Evolutionary conservation across 2,113 vertebrate genomes (phyloP), one percentile per base, ranked within the genome.

Genomic region (Cisticola juncidis): DNA sequence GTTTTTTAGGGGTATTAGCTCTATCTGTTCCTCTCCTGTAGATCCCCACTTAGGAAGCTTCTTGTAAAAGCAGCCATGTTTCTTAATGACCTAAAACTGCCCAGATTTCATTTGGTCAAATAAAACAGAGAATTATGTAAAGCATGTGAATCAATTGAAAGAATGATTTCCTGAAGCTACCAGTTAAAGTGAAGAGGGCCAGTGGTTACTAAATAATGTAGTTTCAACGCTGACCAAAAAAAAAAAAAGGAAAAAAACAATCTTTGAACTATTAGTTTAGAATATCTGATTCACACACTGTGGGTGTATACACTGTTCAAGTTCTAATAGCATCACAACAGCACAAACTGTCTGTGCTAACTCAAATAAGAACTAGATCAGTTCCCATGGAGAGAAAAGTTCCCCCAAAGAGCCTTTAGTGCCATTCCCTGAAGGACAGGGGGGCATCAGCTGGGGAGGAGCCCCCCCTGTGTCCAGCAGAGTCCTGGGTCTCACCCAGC

Each of bases 401-500:
- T 61, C 9, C n/a, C 33, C n/a, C 12, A 29, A 47, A 38, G 51
- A 66, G 60, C 64, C 47, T 31, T 31, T 23, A 21, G 3, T 5
- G 35, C 26, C 1, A 0, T 50, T 38, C 48, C 28, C 60, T 47
- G 51, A 29, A 47, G 60, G 26, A 5, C 20, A 4, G 25, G 2
- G 16, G n/a, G 70, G 18, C 12, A 24, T 3, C 14, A 80, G 78
- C 24, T 11, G 40, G 19, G 40, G 56, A 58, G 19, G 15, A 69
- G 16, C 29, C 44, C n/a, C 9, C 8, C 2, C 51, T 23, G 21
- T 48, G 31, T 1, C 25, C 9, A 22, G 44, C 36, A 5, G 5
- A 23, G 38, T 9, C 56, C n/a, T 6, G 25, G 3, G 2, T 47
- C 54, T 73, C 8, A 1, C 50, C 1, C 0, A 24, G 3, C 0